These are phyloP conservation scores for Metridium senile DNA, from an alignment of 92 coral and sea anemone species.

Conservation along the genomic window DNA sequence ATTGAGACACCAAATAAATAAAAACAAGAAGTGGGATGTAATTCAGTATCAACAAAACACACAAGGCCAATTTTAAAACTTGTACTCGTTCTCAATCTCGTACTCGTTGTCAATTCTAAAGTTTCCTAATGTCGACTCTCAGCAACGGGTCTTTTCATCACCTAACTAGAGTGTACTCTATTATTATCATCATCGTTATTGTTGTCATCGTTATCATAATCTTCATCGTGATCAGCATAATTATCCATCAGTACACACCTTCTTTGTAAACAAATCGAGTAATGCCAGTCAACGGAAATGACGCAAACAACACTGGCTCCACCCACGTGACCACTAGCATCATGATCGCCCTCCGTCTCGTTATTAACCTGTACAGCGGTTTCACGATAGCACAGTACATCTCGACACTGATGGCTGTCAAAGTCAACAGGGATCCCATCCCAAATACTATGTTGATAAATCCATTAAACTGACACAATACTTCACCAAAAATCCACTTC, in stretches of 20 bases:
- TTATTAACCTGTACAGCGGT: slow-evolving; percentile 68
- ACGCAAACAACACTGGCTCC: slow-evolving; percentile 51
- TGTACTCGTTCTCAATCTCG: too few species aligned
- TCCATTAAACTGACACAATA: slow-evolving; percentile 70
- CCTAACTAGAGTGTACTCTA: too few species aligned
- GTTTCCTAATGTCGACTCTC: too few species aligned
- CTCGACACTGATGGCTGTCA: slow-evolving; percentile 78
- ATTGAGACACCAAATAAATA: too few species aligned
- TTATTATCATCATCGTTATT: too few species aligned
- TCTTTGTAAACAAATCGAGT: slow-evolving; percentile 53
- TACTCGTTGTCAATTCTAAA: too few species aligned
- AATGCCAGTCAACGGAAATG: slow-evolving; percentile 64
- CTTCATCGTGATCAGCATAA: background rate
- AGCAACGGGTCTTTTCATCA: too few species aligned
- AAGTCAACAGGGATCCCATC: slow-evolving; percentile 60
- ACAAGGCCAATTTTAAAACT: too few species aligned
- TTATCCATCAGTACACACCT: slow-evolving; percentile 35
- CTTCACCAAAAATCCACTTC: slow-evolving; percentile 70
- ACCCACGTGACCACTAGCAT: slow-evolving; percentile 77
- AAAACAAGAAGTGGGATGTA: too few species aligned
- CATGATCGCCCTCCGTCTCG: slow-evolving; percentile 46
- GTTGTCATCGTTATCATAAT: too few species aligned
- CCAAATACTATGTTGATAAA: slow-evolving; percentile 67
- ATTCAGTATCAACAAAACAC: too few species aligned
- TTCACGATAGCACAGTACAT: slow-evolving; percentile 75